Evolutionary conservation across 2,113 vertebrate genomes (phyloP).

Genomic region (Tursiops truncatus): DNA sequence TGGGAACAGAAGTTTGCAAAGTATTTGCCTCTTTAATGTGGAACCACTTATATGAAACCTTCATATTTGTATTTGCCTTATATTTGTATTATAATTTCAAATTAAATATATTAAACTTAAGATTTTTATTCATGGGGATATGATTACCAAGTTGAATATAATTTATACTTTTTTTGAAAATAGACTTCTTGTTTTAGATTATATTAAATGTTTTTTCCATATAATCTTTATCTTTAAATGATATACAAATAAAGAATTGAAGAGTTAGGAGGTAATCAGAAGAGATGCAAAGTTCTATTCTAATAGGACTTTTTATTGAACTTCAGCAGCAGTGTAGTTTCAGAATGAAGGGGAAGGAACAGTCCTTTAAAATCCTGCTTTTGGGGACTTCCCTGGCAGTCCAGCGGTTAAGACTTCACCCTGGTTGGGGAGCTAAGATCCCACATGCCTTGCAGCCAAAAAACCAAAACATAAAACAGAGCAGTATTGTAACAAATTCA

Average conservation of each 20-base stretch:
- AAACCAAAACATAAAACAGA: too few relatives aligned
- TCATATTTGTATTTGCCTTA: not conserved
- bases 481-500: too few relatives aligned
- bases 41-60: not conserved
- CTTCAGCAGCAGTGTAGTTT: not conserved
- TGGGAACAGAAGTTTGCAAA: not conserved
- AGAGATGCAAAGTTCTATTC: not conserved
- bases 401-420: too few relatives aligned
- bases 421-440: too few relatives aligned
- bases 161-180: constrained; percentile 43
- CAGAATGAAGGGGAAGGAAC: not conserved
- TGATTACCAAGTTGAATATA: constrained; percentile 23
- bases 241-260: not conserved
- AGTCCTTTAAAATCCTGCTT: not conserved
- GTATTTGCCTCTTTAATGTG: not conserved
- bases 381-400: too few relatives aligned
- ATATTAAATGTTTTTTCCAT: not conserved
- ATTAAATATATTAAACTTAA: constrained; percentile 1
- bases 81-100: not conserved
- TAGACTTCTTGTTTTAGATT: not conserved
- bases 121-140: not conserved
- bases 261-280: not conserved
- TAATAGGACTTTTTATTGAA: not conserved
- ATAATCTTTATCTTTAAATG: not conserved
- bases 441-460: too few relatives aligned